These are phyloP conservation scores for Lucilia cuprina DNA, from an alignment of 1,140 invertebrate genomes.

Conservation along the genomic window DNA sequence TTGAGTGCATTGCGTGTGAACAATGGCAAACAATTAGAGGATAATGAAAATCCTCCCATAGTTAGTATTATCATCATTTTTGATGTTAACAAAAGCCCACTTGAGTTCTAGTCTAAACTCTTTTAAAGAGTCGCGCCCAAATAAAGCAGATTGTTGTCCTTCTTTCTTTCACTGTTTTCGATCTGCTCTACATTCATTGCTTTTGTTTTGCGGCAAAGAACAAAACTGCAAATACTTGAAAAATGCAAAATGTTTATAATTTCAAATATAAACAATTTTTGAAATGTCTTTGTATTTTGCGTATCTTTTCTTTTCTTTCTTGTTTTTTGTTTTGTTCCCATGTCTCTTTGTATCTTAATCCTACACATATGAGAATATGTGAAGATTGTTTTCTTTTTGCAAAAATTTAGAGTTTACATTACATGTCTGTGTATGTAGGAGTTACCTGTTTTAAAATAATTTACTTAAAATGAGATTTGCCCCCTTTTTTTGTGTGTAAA, in stretches of 20 bases:
- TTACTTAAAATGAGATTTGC: conserved; percentile 32
- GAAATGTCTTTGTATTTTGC: neutral
- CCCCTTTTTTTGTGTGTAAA: neutral
- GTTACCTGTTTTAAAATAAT: conserved; percentile 31
- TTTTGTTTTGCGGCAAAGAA: neutral
- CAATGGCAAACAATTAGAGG: conserved; percentile 36
- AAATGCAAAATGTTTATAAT: conserved; percentile 32
- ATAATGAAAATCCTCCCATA: conserved; percentile 34
- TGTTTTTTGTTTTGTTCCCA: neutral
- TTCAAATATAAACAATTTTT: conserved; percentile 20
- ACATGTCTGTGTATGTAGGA: neutral
- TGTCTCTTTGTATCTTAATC: neutral
- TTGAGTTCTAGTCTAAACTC: conserved; percentile 18
- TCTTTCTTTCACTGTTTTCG: neutral
- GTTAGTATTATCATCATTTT: neutral
- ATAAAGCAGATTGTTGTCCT: neutral
- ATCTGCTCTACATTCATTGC: neutral
- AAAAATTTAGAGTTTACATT: neutral
- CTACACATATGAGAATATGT: neutral
- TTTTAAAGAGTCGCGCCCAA: conserved; percentile 32
- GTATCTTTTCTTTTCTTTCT: neutral
- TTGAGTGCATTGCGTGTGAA: neutral
- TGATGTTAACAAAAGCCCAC: conserved; percentile 18
- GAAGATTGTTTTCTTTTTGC: neutral
- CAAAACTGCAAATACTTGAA: neutral